Evolutionary conservation across 2,797 vertebrate genomes (phyloP).

Genomic region (Liasis olivaceus): DNA sequence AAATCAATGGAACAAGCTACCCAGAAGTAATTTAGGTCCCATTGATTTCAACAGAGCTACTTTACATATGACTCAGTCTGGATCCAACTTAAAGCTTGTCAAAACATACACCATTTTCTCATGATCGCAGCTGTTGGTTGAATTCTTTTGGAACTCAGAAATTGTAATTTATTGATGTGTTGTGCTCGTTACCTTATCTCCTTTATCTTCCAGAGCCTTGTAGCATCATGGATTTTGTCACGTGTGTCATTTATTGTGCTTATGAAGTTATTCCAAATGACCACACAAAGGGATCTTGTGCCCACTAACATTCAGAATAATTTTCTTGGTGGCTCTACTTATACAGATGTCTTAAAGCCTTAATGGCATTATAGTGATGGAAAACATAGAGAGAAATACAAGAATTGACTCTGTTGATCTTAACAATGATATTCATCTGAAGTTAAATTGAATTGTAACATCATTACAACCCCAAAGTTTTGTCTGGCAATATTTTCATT

Average conservation of each 20-base stretch:
- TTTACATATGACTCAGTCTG: not conserved
- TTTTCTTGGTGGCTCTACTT: not conserved
- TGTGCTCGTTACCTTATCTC: no score
- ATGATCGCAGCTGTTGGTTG: not conserved
- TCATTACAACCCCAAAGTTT: no score
- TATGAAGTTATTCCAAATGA: not conserved
- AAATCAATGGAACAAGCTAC: not conserved
- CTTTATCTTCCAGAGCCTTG: not conserved
- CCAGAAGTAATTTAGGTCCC: not conserved
- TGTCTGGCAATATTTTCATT: no score
- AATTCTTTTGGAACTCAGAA: not conserved
- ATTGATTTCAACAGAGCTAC: not conserved
- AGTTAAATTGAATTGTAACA: no score
- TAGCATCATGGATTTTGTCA: not conserved
- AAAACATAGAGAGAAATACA: not conserved
- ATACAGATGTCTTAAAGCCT: not conserved
- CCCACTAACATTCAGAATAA: not conserved
- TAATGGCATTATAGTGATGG: not conserved
- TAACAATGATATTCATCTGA: not conserved
- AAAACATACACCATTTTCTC: not conserved
- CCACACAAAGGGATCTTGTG: not conserved
- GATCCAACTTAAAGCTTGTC: not conserved
- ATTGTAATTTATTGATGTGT: not conserved
- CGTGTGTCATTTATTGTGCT: not conserved
- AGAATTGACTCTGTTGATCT: not conserved